Evolutionary conservation across 2,888 invertebrate genomes (phyloP).

Genomic region (Callosobruchus maculatus): DNA sequence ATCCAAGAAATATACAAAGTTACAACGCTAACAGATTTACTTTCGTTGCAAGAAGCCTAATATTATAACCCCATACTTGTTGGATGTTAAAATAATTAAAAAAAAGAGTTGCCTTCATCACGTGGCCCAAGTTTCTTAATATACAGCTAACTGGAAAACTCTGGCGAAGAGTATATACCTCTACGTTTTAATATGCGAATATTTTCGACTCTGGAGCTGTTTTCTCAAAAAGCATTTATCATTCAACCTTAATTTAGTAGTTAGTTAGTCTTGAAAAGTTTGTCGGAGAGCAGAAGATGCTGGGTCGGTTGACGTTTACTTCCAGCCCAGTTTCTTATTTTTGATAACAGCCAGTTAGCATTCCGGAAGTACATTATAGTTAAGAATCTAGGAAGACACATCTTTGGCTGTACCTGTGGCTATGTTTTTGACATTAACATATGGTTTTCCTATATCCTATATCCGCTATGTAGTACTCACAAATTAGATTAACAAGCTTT

Average conservation of each 20-base stretch:
- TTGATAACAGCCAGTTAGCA: neutral
- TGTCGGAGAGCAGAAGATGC: neutral
- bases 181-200: conserved; percentile 18
- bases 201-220: conserved; percentile 15
- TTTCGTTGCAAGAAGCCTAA: no score
- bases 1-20: no score
- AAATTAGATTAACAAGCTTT: no score
- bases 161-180: neutral
- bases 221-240: conserved; percentile 21
- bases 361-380: neutral
- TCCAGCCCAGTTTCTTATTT: neutral
- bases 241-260: conserved; percentile 25
- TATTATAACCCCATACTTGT: neutral
- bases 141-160: neutral
- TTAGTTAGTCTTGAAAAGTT: conserved; percentile 16
- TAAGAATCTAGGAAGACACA: neutral
- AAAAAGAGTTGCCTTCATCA: neutral
- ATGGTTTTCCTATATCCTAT: no score
- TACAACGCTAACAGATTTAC: no score
- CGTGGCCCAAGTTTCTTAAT: conserved; percentile 10
- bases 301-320: neutral
- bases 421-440: no score
- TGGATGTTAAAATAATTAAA: conserved; percentile 7
- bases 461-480: no score
- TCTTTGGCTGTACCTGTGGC: no score